phyloP scores from a whole-genome alignment of 2,113 vertebrate genomes.

The Sylvilagus bachmani region DNA sequence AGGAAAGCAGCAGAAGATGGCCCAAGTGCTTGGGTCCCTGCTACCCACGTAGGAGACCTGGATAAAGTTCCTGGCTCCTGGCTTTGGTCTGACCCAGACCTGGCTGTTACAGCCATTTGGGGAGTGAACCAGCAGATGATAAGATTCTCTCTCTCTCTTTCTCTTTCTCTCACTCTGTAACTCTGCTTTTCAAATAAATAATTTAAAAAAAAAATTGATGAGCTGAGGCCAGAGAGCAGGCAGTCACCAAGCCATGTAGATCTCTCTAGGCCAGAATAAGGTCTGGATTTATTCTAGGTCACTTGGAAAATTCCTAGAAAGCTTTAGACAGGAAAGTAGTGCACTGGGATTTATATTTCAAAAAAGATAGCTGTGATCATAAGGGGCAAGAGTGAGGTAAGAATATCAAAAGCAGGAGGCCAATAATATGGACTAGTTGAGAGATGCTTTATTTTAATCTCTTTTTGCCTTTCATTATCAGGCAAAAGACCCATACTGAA shows the following conservation, averaged over 20 bases:
- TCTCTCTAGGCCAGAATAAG: neutral
- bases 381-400: neutral
- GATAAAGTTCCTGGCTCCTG: too few relatives aligned
- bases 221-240: neutral
- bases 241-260: neutral
- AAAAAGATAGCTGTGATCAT: neutral
- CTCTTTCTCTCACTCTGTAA: too few relatives aligned
- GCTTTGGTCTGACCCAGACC: too few relatives aligned
- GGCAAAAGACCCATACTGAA: neutral
- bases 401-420: neutral
- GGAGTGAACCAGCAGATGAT: too few relatives aligned
- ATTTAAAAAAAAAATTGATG: neutral
- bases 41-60: too few relatives aligned
- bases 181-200: too few relatives aligned
- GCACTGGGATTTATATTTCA: neutral
- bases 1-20: too few relatives aligned
- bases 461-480: neutral
- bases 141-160: too few relatives aligned
- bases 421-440: neutral
- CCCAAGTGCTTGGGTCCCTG: too few relatives aligned
- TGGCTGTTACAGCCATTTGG: too few relatives aligned
- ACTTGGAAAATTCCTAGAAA: neutral
- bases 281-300: neutral
- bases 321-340: neutral
- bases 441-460: conserved; percentile 14